Percentiles rank a stretch among this genome's conserved stretches.
Evolutionary conservation across 1,140 invertebrate species (phyloP).

Genomic region (Zaprionus davidi): DNA sequence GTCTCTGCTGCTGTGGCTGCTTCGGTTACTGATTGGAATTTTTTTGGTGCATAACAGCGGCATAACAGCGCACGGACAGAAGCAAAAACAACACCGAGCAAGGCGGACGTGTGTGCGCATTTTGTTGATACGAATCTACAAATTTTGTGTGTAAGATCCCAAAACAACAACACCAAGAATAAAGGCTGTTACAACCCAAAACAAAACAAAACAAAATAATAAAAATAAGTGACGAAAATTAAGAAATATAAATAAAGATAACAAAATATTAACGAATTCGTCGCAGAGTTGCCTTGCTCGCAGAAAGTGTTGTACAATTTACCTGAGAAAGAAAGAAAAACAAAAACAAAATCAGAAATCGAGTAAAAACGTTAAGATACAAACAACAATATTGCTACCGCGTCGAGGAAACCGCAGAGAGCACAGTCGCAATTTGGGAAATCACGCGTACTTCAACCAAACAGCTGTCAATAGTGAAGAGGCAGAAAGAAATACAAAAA

Average conservation of each 20-base stretch:
- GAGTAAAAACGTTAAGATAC: not conserved
- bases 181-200: constrained; percentile 3
- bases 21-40: constrained; percentile 45
- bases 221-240: constrained; percentile 6
- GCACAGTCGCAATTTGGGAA: constrained; percentile 15
- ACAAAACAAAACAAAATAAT: constrained; percentile 4
- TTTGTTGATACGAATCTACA: constrained; percentile 38
- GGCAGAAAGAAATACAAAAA: not conserved
- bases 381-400: constrained; percentile 35
- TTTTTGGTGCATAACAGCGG: constrained; percentile 50
- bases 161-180: constrained; percentile 9
- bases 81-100: constrained; percentile 54
- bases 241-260: constrained; percentile 17
- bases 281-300: not conserved
- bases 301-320: constrained; percentile 3
- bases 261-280: constrained; percentile 1
- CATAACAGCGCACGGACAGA: constrained; percentile 47
- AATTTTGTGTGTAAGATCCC: constrained; percentile 41
- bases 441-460: constrained; percentile 29
- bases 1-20: constrained; percentile 23
- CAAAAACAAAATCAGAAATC: not conserved
- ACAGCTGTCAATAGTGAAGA: constrained; percentile 39
- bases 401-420: constrained; percentile 15
- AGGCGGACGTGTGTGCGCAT: constrained; percentile 53
- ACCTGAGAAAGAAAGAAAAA: not conserved